phyloP scores from a whole-genome alignment of 2,797 vertebrate genomes.

The Sebastolobus altivelis region DNA sequence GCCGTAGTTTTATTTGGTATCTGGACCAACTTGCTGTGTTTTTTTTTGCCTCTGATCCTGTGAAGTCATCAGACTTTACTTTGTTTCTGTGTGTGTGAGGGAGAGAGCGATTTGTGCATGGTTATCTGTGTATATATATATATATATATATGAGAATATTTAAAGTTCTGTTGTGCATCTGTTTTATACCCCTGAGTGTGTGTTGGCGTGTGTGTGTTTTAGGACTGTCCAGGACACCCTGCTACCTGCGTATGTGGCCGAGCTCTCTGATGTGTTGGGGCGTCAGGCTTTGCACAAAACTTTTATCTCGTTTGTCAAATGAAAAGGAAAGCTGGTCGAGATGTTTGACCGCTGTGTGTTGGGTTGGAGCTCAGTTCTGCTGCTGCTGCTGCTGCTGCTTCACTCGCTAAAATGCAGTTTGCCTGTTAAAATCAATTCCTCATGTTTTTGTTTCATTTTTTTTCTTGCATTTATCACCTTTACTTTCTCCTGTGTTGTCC shows the following conservation, averaged over 20 bases:
- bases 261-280: slow-evolving; percentile 2
- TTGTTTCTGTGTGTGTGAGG: slow-evolving; percentile 35
- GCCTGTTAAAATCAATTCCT: neutral
- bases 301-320: slow-evolving; percentile 44
- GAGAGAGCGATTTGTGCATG: slow-evolving; percentile 30
- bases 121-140: slow-evolving; percentile 54
- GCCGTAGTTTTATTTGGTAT: slow-evolving; percentile 59
- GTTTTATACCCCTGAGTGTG: slow-evolving; percentile 69
- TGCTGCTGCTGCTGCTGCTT: neutral
- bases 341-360: neutral
- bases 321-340: neutral
- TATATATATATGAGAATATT: slow-evolving; percentile 72
- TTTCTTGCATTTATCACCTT: neutral
- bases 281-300: slow-evolving; percentile 71
- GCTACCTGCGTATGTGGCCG: slow-evolving; percentile 1
- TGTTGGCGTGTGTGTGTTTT: slow-evolving; percentile 25
- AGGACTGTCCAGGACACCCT: slow-evolving; percentile 17
- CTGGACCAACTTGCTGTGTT: slow-evolving; percentile 82
- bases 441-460: neutral
- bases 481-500: neutral
- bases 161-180: slow-evolving; percentile 69
- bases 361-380: neutral
- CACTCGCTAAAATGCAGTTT: neutral
- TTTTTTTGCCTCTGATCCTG: slow-evolving; percentile 56
- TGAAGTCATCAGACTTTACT: slow-evolving; percentile 52